Percentiles rank a stretch among this genome's conserved stretches.
Conservation (phyloP, 2,113 vertebrate genomes). For the Grantiella picta region DNA sequence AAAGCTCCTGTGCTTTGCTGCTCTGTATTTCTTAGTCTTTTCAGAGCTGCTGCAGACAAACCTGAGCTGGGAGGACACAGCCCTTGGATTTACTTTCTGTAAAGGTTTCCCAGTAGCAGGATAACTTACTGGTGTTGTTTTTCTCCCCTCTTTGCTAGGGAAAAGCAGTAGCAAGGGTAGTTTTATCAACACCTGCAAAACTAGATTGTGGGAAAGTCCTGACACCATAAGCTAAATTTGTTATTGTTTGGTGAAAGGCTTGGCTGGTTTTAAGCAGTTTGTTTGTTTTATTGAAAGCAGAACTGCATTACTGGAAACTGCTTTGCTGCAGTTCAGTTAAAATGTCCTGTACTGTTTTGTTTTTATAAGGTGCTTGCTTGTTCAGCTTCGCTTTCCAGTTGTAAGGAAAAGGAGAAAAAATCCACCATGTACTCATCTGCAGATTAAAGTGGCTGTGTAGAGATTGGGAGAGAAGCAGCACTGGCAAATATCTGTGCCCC, state of each 20-base stretch:
- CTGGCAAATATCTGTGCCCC: not conserved
- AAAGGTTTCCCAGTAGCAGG: constrained; percentile 7
- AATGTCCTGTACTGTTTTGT: constrained; percentile 73
- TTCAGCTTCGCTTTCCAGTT: constrained; percentile 44
- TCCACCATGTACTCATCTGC: not conserved
- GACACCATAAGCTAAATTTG: constrained; percentile 73
- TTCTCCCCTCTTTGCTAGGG: not conserved
- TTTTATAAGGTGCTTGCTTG: constrained; percentile 33
- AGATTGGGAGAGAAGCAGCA: not conserved
- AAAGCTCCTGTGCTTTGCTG: not conserved
- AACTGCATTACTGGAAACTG: constrained; percentile 72
- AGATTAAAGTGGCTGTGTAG: not conserved
- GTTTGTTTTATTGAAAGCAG: constrained; percentile 81
- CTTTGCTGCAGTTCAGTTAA: constrained; percentile 79
- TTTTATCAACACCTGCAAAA: constrained; percentile 70
- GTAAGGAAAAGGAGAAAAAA: not conserved
- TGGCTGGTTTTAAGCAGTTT: constrained; percentile 73
- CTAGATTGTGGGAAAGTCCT: constrained; percentile 77
- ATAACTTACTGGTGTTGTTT: constrained; percentile 4
- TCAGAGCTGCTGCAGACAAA: not conserved
- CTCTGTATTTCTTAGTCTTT: not conserved
- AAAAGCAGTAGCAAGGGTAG: constrained; percentile 25
- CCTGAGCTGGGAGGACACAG: not conserved
- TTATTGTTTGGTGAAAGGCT: constrained; percentile 78
- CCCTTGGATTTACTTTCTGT: not conserved